Conservation (phyloP, 2,888 invertebrate genomes). For the Agapostemon virescens region DNA sequence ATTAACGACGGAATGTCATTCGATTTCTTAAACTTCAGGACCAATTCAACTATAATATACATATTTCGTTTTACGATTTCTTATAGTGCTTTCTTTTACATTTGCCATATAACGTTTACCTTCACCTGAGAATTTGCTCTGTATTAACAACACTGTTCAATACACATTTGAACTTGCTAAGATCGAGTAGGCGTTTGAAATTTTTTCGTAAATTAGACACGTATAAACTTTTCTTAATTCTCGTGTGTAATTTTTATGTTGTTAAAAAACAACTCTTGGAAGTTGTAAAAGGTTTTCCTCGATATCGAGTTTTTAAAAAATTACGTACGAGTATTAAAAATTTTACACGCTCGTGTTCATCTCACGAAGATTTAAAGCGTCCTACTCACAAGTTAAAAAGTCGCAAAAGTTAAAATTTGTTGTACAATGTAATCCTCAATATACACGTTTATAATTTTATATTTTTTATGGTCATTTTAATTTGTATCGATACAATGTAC, state of each 20-base stretch:
- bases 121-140: constrained; percentile 26
- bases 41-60: constrained; percentile 29
- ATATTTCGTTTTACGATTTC: constrained; percentile 7
- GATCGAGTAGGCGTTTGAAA: background rate
- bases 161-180: background rate
- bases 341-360: background rate
- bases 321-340: background rate
- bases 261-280: background rate
- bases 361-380: background rate
- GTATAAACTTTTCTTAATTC: background rate
- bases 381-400: background rate
- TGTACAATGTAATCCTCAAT: constrained; percentile 5
- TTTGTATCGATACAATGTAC: background rate
- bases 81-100: constrained; percentile 4
- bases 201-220: background rate
- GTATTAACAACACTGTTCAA: background rate
- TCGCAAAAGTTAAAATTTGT: background rate
- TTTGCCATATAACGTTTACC: constrained; percentile 16
- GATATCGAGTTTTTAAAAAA: background rate
- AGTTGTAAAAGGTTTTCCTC: background rate
- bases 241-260: background rate
- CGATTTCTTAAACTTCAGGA: constrained; percentile 18
- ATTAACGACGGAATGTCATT: constrained; percentile 9
- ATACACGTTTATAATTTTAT: constrained; percentile 6
- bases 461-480: constrained; percentile 14